These are phyloP conservation scores for Cochlearius cochlearius DNA, from an alignment of 2,113 vertebrate genomes.

Conservation along the genomic window DNA sequence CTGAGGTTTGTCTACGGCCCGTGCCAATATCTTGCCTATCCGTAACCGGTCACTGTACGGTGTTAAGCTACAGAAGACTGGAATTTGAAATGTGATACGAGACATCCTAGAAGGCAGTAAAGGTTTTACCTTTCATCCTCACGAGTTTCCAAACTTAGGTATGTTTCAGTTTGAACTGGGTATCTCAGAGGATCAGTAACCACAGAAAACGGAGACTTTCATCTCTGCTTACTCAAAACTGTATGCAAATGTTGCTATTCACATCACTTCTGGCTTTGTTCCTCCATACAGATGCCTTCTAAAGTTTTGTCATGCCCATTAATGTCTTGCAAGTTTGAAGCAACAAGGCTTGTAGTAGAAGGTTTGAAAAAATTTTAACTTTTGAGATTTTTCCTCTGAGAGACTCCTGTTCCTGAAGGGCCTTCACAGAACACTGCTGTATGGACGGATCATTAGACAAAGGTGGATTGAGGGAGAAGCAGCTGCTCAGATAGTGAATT, in stretches of 20 bases:
- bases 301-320: neutral
- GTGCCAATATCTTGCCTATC: neutral
- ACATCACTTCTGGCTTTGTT: neutral
- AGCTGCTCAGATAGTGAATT: neutral
- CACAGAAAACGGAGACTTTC: neutral
- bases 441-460: neutral
- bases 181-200: neutral
- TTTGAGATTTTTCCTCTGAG: neutral
- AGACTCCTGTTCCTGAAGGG: neutral
- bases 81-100: neutral
- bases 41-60: neutral
- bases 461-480: neutral
- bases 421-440: neutral
- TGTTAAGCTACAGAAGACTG: neutral
- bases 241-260: neutral
- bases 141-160: neutral
- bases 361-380: neutral
- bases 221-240: neutral
- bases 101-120: neutral
- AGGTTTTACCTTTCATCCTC: neutral
- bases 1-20: neutral
- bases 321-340: neutral
- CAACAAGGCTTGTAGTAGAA: neutral
- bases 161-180: neutral
- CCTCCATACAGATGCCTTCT: neutral